These are phyloP conservation scores for Andrena hattorfiana DNA, from an alignment of 2,888 invertebrate genomes.

Conservation along the genomic window DNA sequence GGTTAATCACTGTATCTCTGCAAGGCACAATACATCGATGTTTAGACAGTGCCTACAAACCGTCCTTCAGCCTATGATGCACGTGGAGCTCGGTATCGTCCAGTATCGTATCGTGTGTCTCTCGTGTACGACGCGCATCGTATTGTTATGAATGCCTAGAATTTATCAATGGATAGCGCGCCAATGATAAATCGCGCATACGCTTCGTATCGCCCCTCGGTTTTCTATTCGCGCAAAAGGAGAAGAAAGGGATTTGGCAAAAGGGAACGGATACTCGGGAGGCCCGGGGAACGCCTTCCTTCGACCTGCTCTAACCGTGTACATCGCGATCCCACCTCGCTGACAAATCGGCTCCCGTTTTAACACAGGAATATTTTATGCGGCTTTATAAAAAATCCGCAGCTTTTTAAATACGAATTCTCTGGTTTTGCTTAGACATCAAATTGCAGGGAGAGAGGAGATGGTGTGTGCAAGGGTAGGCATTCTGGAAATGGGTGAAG, in stretches of 20 bases:
- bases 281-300: slow-evolving; percentile 65
- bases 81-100: slow-evolving; percentile 47
- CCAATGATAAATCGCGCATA: slow-evolving; percentile 82
- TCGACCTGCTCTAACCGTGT: slow-evolving; percentile 65
- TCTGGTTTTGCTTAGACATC: background rate
- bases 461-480: background rate
- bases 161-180: slow-evolving; percentile 84
- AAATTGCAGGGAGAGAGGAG: background rate
- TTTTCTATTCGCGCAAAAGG: slow-evolving; percentile 75
- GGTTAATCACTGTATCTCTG: slow-evolving; percentile 54
- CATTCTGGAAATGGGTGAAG: background rate
- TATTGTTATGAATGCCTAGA: slow-evolving; percentile 82
- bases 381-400: slow-evolving; percentile 46
- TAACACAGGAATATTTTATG: slow-evolving; percentile 39
- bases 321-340: slow-evolving; percentile 65
- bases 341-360: slow-evolving; percentile 70
- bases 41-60: slow-evolving; percentile 21
- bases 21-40: slow-evolving; percentile 7
- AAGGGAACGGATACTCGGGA: slow-evolving; percentile 11
- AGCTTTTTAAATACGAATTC: background rate
- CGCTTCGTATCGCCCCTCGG: slow-evolving; percentile 73
- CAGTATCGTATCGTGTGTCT: slow-evolving; percentile 78
- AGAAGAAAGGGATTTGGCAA: slow-evolving; percentile 28
- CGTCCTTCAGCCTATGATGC: background rate
- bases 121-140: slow-evolving; percentile 64